Evolutionary conservation across 1,140 invertebrate species (phyloP), one percentile per base, ranked within the genome.

Genomic region (Cydia amplana): DNA sequence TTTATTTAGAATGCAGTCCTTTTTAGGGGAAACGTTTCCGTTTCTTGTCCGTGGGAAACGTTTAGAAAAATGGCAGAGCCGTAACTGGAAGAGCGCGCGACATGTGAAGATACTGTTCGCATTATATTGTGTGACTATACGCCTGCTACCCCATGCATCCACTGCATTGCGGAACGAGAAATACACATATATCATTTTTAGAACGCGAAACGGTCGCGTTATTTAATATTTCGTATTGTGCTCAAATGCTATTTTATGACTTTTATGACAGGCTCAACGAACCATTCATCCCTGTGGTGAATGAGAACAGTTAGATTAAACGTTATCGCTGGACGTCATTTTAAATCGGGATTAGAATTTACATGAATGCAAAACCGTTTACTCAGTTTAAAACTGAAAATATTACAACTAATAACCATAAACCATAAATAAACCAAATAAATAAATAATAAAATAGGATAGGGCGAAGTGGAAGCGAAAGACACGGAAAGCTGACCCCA

Each of bases 161-260:
- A 89, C 90, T 89, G 89, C 90, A 92, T 83, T 92, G 90, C 90
- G 88, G 86, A 84, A 85, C 85, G 80, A 79, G 82, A 81, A 83
- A 85, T 85, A 43, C 65, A 70, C 25, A 90, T 91, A 90, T 87
- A 82, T 91, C 89, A 90, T 85, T 87, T 88, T 90, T 90, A 88
- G 84, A 88, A 88, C 83, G 83, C 84, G 82, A 87, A 86, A 85
- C 82, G 84, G 80, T 86, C 81, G 82, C 76, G 85, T 88, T 88
- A 85, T 73, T 73, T 49, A 84, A 83, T 83, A 80, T 83, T 77
- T 82, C 78, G 81, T 83, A 87, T 88, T 88, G 85, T 90, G 55
- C 55, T 84, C 78, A 84, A 88, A 87, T 82, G 75, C 75, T 83
- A 88, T 70, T 70, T 36, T 70, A 70, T 60, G 18, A 23, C 4